Evolutionary conservation across 2,888 invertebrate genomes (phyloP), one percentile per base, ranked within the genome.

Genomic region (Drosophila ochracea): DNA sequence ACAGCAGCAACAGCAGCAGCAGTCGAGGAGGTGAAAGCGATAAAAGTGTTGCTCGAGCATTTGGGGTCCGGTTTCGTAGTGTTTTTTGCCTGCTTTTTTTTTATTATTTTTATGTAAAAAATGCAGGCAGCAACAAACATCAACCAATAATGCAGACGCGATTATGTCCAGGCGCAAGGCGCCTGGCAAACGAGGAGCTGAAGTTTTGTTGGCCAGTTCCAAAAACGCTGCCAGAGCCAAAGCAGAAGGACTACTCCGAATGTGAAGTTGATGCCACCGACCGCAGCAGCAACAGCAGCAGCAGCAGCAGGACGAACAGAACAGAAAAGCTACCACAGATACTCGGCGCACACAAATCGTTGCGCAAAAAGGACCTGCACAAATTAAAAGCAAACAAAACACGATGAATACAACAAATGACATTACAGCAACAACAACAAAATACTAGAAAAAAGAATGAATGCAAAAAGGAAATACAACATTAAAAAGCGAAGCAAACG

Each of bases 141-240:
- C 92, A 92, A 92, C 92, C 92, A 92, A 92, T 92, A 92, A 92
- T 92, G 92, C 92, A 92, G 91, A 91, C 92, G 92, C 92, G 92
- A 92, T 92, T 92, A 92, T 92, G 92, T 92, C 91, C 91, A 82
- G 77, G 28, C 82, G 60, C 39, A 50, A 50, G 54, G 76, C 83
- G 59, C 35, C 52, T 25, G 50, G 68, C 68, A 21, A 30, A 65
- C 54, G 72, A 21, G 57, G 63, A 37, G 37, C 39, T 31, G 41
- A 41, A 49, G n/a, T 31, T 41, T 30, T 33, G 70, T 59, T 58
- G 54, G 71, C 35, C 73, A 71, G 63, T 73, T 68, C 21, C 62
- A 62, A 61, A 62, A 53, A 25, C 37, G 41, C 59, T 53, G 37
- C 47, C 53, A 43, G 74, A 37, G 63, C 33, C 37, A 50, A 31